phyloP scores from a whole-genome alignment of 2,797 vertebrate genomes.

The Todus mexicanus region DNA sequence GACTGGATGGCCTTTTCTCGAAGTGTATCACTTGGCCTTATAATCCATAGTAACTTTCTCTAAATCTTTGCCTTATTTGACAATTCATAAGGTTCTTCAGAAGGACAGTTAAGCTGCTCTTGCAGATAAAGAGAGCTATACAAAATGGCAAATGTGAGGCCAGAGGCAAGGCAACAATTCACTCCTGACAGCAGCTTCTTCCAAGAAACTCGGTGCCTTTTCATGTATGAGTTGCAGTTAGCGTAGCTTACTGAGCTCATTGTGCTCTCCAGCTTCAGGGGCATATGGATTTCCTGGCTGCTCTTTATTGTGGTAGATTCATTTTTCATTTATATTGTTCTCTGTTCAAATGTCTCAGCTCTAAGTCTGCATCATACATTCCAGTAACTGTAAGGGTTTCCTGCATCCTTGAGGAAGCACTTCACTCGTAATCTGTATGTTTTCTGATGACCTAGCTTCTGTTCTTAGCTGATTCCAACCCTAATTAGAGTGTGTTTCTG shows the following conservation, averaged over 20 bases:
- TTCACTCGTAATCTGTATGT: background rate
- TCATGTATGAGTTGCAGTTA: background rate
- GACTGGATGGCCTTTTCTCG: background rate
- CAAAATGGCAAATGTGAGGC: background rate
- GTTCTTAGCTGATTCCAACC: background rate
- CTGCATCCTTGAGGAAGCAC: background rate
- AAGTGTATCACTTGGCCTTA: background rate
- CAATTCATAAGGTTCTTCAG: background rate
- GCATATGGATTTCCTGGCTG: background rate
- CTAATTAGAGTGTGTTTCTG: background rate
- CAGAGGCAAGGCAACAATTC: background rate
- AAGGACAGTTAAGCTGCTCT: background rate
- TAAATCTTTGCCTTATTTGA: background rate
- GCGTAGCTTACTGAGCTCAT: background rate
- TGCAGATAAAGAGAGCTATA: background rate
- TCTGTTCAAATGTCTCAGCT: background rate
- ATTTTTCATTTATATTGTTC: background rate
- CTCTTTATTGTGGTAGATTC: background rate
- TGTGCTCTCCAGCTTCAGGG: background rate
- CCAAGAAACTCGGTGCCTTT: background rate
- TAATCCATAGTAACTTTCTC: background rate
- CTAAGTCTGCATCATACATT: background rate
- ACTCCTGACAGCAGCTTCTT: background rate
- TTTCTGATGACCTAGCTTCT: background rate
- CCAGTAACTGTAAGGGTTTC: background rate